These are phyloP conservation scores for Lagria hirta DNA, from an alignment of 2,888 invertebrate species.

Conservation along the genomic window DNA sequence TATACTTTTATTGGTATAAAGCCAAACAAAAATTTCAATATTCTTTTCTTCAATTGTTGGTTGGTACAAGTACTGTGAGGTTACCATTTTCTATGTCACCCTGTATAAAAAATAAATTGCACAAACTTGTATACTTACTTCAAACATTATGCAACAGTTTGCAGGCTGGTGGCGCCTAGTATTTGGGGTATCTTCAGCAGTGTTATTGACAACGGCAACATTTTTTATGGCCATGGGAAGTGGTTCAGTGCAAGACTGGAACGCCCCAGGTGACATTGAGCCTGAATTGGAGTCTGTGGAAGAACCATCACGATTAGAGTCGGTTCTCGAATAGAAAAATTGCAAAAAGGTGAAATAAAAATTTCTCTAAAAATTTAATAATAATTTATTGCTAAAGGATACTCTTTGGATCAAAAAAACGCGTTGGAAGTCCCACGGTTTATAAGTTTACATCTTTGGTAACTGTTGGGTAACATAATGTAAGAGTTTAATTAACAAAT, in stretches of 20 bases:
- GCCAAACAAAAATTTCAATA: too few relatives aligned
- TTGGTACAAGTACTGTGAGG: too few relatives aligned
- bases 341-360: too few relatives aligned
- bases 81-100: too few relatives aligned
- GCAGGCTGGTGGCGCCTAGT: constrained; percentile 62
- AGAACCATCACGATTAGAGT: constrained; percentile 50
- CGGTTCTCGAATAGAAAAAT: constrained; percentile 46
- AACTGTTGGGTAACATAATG: constrained; percentile 38
- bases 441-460: constrained; percentile 44
- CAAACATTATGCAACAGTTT: too few relatives aligned
- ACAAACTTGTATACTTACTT: not conserved
- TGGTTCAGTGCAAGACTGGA: constrained; percentile 63
- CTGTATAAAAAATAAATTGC: too few relatives aligned
- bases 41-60: too few relatives aligned
- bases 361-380: constrained; percentile 32
- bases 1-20: too few relatives aligned
- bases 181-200: constrained; percentile 61
- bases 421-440: constrained; percentile 29
- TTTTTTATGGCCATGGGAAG: constrained; percentile 61
- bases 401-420: constrained; percentile 24
- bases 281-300: constrained; percentile 48
- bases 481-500: constrained; percentile 22
- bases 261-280: constrained; percentile 48
- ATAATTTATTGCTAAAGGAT: constrained; percentile 32
- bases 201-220: constrained; percentile 58